A percentile compares a stretch with the other conserved stretches of the same genome.
These are phyloP conservation scores for Bufo bufo DNA, from an alignment of 2,113 vertebrate genomes.

Conservation along the genomic window DNA sequence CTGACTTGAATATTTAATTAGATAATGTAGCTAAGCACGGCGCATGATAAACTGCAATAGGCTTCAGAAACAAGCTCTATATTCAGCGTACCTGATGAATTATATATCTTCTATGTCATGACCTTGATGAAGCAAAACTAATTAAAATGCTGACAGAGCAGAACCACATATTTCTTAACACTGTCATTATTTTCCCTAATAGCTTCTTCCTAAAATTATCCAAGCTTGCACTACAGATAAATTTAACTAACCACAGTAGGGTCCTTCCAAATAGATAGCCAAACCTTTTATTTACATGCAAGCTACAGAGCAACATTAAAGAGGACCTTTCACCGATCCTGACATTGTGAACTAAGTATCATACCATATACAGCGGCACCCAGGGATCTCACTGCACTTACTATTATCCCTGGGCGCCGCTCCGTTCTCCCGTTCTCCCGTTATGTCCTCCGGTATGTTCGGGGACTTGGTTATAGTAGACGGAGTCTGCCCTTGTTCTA, in stretches of 20 bases:
- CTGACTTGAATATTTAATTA: conserved; percentile 28
- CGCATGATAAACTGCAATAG: conserved; percentile 15
- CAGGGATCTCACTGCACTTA: too few relatives aligned
- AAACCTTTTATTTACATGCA: neutral
- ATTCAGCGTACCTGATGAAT: conserved; percentile 41
- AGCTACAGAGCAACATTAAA: neutral
- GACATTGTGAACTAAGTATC: too few relatives aligned
- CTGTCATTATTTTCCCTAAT: conserved; percentile 49
- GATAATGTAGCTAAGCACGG: neutral
- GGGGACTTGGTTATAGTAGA: too few relatives aligned
- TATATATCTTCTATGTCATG: conserved; percentile 35
- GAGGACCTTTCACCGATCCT: too few relatives aligned
- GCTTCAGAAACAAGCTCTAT: conserved; percentile 29
- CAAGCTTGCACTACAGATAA: neutral
- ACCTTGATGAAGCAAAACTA: conserved; percentile 54
- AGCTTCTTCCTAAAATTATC: conserved; percentile 34
- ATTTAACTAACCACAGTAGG: neutral
- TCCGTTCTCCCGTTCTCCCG: too few relatives aligned
- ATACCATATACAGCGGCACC: too few relatives aligned
- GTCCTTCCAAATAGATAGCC: neutral
- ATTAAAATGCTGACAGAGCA: conserved; percentile 52
- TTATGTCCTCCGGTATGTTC: too few relatives aligned
- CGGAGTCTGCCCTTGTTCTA: too few relatives aligned
- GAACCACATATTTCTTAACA: conserved; percentile 48
- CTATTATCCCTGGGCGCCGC: too few relatives aligned